Conservation (phyloP, 2,888 invertebrate genomes). For the Cosmorhoe ocellata region DNA sequence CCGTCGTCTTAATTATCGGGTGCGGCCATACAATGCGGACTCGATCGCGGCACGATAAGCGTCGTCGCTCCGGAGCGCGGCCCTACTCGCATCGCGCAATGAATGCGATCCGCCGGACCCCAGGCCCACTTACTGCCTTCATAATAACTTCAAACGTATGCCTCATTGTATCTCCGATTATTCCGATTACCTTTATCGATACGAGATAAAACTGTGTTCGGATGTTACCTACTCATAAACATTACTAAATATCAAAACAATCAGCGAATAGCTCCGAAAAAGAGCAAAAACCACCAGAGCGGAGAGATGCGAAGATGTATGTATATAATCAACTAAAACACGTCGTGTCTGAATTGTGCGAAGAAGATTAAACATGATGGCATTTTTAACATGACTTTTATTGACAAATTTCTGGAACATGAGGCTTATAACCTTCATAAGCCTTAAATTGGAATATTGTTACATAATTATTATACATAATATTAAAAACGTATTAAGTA, state of each 20-base stretch:
- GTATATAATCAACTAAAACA: too few relatives aligned
- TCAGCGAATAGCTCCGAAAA: conserved; percentile 21
- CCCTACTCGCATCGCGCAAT: conserved; percentile 44
- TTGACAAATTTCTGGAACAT: too few relatives aligned
- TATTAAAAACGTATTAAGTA: too few relatives aligned
- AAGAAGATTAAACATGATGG: too few relatives aligned
- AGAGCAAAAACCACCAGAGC: too few relatives aligned
- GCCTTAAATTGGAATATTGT: too few relatives aligned
- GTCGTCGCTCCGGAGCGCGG: conserved; percentile 61
- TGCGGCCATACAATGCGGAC: conserved; percentile 78
- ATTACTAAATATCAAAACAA: conserved; percentile 6
- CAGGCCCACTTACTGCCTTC: conserved; percentile 67
- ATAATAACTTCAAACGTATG: conserved; percentile 78
- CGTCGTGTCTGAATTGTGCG: too few relatives aligned
- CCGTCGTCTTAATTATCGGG: conserved; percentile 82
- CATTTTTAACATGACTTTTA: too few relatives aligned
- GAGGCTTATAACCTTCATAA: too few relatives aligned
- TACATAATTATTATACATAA: too few relatives aligned
- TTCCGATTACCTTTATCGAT: conserved; percentile 74
- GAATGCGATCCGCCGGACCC: conserved; percentile 61
- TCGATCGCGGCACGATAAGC: conserved; percentile 80
- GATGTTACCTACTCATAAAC: conserved; percentile 37
- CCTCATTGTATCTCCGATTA: conserved; percentile 77
- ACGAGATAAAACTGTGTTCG: conserved; percentile 64
- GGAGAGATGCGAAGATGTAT: too few relatives aligned